These are phyloP conservation scores for Chrysolina americana DNA, from an alignment of 2,888 invertebrate species.

Conservation along the genomic window DNA sequence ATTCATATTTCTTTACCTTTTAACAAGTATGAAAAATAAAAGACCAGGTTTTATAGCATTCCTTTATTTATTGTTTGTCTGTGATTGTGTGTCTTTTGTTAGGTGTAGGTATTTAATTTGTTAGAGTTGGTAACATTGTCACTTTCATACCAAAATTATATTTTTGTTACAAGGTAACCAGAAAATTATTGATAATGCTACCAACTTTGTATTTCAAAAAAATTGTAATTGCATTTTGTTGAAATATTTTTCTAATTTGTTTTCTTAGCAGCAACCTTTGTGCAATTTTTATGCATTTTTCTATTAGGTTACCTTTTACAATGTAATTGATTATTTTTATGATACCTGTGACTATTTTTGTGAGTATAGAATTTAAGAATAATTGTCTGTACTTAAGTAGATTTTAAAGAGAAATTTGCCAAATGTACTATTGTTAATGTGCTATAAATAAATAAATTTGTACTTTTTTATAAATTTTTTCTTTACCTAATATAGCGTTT, in stretches of 20 bases:
- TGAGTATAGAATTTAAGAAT: slow-evolving; percentile 53
- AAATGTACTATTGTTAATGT: slow-evolving; percentile 47
- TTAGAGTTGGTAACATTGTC: slow-evolving; percentile 54
- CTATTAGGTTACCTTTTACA: slow-evolving; percentile 50
- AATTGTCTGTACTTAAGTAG: slow-evolving; percentile 52
- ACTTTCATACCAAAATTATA: slow-evolving; percentile 28
- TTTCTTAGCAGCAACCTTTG: slow-evolving; percentile 38
- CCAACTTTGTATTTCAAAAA: slow-evolving; percentile 50
- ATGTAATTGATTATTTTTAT: slow-evolving; percentile 52
- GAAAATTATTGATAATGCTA: slow-evolving; percentile 45
- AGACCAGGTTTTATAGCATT: slow-evolving; percentile 42
- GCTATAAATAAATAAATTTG: slow-evolving; percentile 55
- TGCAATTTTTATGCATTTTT: slow-evolving; percentile 47
- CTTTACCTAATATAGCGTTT: too few species aligned
- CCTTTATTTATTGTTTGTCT: slow-evolving; percentile 42
- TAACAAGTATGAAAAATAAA: slow-evolving; percentile 24
- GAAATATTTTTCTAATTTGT: slow-evolving; percentile 36
- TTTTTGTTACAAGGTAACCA: slow-evolving; percentile 22
- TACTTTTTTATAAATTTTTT: slow-evolving; percentile 50
- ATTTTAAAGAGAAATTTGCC: slow-evolving; percentile 53
- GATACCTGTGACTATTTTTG: slow-evolving; percentile 54
- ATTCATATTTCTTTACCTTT: slow-evolving; percentile 23
- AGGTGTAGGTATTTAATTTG: slow-evolving; percentile 38
- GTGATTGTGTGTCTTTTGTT: slow-evolving; percentile 48
- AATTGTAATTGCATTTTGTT: slow-evolving; percentile 45